Evolutionary conservation across 2,797 vertebrate genomes (phyloP).

Genomic region (Acipenser transmontanus): DNA sequence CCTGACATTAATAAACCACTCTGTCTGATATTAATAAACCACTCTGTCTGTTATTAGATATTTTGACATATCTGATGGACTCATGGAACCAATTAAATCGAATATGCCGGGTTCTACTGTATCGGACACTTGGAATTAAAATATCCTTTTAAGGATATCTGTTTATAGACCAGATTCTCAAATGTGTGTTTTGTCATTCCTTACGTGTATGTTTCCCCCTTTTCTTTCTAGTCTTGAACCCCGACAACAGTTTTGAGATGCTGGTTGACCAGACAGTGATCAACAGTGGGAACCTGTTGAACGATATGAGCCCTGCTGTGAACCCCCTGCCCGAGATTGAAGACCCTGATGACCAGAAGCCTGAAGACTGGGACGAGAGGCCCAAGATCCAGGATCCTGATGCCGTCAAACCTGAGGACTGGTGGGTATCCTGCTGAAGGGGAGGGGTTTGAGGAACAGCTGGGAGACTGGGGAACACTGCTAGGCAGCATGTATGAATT

Average conservation of each 20-base stretch:
- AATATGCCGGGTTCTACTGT: too few species aligned
- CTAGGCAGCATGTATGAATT: background rate
- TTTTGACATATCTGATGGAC: too few species aligned
- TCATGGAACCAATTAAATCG: too few species aligned
- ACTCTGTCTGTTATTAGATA: too few species aligned
- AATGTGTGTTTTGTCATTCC: background rate
- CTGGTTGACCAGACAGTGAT: conserved; percentile 87
- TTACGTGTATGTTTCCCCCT: too few species aligned
- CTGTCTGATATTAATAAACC: too few species aligned
- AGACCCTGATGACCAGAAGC: conserved; percentile 88
- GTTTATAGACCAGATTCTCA: background rate
- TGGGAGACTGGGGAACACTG: background rate
- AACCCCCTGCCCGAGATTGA: conserved; percentile 91
- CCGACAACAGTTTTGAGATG: conserved; percentile 91
- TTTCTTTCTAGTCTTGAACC: conserved; percentile 76
- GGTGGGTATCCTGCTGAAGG: conserved; percentile 54
- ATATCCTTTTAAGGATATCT: too few species aligned
- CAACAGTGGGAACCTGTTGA: conserved; percentile 85
- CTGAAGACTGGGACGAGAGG: conserved; percentile 96
- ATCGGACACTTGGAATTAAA: too few species aligned
- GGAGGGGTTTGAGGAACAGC: background rate
- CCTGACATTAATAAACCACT: too few species aligned
- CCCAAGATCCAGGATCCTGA: conserved; percentile 91
- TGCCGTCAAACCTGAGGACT: conserved; percentile 89
- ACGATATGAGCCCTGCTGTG: conserved; percentile 82